phyloP scores from a whole-genome alignment of 2,113 vertebrate genomes.

The Chaetops frenatus region DNA sequence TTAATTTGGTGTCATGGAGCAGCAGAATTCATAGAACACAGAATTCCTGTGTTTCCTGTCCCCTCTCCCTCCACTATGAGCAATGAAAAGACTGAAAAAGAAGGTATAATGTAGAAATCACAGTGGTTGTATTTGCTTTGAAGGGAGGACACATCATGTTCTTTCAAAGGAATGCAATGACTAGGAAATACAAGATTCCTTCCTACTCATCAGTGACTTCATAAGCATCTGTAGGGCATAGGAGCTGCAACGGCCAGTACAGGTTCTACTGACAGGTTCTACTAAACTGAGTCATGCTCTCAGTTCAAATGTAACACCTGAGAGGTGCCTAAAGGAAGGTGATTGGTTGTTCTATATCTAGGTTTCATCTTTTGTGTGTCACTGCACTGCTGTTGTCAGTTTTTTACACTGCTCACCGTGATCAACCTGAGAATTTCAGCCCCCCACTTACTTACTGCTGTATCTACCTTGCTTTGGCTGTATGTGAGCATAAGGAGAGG shows the following conservation, averaged over 20 bases:
- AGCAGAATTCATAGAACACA: not conserved
- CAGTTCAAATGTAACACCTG: not conserved
- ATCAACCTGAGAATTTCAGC: not conserved
- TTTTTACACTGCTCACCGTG: not conserved
- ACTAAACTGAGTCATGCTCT: not conserved
- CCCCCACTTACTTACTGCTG: not conserved
- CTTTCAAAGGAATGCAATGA: not conserved
- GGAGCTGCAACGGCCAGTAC: not conserved
- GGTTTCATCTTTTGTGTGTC: not conserved
- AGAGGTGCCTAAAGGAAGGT: not conserved
- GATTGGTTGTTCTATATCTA: not conserved
- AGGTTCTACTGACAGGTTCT: not conserved
- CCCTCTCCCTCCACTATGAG: not conserved
- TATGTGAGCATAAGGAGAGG: not conserved
- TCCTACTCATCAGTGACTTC: not conserved
- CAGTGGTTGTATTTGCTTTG: not conserved
- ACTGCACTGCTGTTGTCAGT: rapidly evolving
- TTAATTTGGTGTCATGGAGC: not conserved
- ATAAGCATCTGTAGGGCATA: not conserved
- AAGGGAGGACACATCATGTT: not conserved
- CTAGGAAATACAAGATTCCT: not conserved
- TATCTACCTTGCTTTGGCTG: not conserved
- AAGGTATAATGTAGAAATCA: not conserved
- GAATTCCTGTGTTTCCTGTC: not conserved
- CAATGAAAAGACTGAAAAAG: not conserved